phyloP scores from a whole-genome alignment of 1,140 invertebrate species.

The Latrodectus geometricus region DNA sequence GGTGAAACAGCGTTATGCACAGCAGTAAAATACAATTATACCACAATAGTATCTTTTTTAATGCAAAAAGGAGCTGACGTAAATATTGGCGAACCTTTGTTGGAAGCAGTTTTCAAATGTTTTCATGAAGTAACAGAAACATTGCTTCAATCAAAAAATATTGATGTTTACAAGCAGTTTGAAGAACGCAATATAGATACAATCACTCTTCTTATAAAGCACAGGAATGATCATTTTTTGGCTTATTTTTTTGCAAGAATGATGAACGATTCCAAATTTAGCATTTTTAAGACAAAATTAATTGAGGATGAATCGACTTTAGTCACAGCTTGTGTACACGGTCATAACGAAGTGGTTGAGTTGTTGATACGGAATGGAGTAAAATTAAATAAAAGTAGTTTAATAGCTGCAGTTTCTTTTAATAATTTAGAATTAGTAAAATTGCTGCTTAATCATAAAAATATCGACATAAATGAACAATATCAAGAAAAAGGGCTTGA shows the following conservation, averaged over 20 bases:
- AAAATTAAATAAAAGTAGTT: neutral
- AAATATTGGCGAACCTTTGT: neutral
- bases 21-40: neutral
- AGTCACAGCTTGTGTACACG: neutral
- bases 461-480: neutral
- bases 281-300: neutral
- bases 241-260: neutral
- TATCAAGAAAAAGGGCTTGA: neutral
- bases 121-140: neutral
- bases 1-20: neutral
- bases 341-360: neutral
- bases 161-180: neutral
- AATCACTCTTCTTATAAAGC: neutral
- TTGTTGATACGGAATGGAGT: neutral
- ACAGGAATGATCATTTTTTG: neutral
- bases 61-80: neutral
- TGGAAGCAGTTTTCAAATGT: neutral
- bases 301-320: neutral
- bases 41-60: neutral
- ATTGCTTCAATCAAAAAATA: neutral
- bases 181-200: neutral
- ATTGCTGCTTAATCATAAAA: neutral
- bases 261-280: no score
- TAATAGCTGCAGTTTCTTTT: neutral
- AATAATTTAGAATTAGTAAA: neutral